A percentile compares a stretch with the other conserved stretches of the same genome.
These are phyloP conservation scores for Gallinago undulata DNA, from an alignment of 2,113 vertebrate species.

Conservation along the genomic window DNA sequence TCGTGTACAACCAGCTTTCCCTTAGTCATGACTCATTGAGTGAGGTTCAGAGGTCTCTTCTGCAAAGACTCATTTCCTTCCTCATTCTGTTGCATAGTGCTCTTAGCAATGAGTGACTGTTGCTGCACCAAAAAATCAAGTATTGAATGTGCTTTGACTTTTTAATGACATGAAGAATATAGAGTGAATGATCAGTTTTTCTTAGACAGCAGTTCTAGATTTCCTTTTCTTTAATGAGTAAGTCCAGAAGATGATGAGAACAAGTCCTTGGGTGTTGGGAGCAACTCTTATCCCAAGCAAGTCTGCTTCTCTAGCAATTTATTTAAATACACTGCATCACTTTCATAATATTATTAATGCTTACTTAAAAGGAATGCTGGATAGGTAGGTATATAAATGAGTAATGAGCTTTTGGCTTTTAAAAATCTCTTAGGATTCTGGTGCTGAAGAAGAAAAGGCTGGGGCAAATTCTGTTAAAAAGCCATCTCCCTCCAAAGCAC, in stretches of 20 bases:
- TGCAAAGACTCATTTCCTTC: not conserved
- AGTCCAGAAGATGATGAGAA: not conserved
- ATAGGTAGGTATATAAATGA: not conserved
- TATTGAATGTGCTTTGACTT: not conserved
- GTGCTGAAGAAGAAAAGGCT: constrained; percentile 87
- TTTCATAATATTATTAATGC: not conserved
- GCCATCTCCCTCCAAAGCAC: constrained; percentile 85
- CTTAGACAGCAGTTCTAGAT: not conserved
- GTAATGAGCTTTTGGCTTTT: not conserved
- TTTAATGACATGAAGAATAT: not conserved
- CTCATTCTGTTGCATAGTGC: not conserved
- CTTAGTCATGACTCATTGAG: not conserved
- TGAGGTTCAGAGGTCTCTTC: not conserved
- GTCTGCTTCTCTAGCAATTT: not conserved
- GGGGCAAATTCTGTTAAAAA: constrained; percentile 82
- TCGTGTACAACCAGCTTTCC: not conserved
- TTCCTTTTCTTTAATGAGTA: not conserved
- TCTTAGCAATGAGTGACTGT: not conserved
- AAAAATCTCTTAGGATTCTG: constrained; percentile 79
- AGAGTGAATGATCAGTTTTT: not conserved
- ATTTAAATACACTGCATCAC: not conserved
- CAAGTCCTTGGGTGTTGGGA: not conserved
- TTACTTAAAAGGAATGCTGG: not conserved
- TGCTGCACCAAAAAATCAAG: not conserved
- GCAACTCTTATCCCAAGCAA: not conserved